Percentiles rank a stretch among this genome's conserved stretches.
phyloP scores from a whole-genome alignment of 2,797 vertebrate genomes.

The Mus caroli region DNA sequence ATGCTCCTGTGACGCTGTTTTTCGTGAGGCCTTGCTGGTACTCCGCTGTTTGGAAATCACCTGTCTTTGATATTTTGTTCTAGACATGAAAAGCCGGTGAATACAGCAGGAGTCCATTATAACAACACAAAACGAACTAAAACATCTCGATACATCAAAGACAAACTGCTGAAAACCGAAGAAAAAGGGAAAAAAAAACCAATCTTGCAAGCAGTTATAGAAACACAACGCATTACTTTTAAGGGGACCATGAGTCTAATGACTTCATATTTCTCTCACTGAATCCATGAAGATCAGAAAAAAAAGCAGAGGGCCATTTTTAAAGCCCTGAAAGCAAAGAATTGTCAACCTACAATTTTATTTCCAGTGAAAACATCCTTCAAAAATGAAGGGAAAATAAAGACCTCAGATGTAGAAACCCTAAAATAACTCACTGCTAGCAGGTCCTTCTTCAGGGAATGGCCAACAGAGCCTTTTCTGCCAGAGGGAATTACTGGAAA shows the following conservation, averaged over 20 bases:
- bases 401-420: conserved; percentile 29
- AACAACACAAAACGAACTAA: neutral
- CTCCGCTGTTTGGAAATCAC: neutral
- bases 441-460: conserved; percentile 25
- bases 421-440: conserved; percentile 26
- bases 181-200: neutral
- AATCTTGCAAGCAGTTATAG: neutral
- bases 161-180: neutral
- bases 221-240: conserved; percentile 9
- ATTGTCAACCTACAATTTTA: conserved; percentile 5
- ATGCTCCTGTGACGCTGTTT: neutral
- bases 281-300: neutral
- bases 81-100: neutral
- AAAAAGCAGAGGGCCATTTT: neutral
- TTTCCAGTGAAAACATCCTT: conserved; percentile 30
- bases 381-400: conserved; percentile 39
- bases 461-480: neutral
- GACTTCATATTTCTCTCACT: neutral
- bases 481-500: neutral
- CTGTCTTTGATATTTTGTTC: neutral
- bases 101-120: neutral
- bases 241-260: neutral
- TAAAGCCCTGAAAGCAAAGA: conserved; percentile 5
- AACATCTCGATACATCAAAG: neutral
- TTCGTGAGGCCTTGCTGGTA: neutral